Percentiles rank a stretch among this genome's conserved stretches.
These are phyloP conservation scores for Botrylloides violaceus DNA, from an alignment of 23 tunicate species.

Conservation along the genomic window DNA sequence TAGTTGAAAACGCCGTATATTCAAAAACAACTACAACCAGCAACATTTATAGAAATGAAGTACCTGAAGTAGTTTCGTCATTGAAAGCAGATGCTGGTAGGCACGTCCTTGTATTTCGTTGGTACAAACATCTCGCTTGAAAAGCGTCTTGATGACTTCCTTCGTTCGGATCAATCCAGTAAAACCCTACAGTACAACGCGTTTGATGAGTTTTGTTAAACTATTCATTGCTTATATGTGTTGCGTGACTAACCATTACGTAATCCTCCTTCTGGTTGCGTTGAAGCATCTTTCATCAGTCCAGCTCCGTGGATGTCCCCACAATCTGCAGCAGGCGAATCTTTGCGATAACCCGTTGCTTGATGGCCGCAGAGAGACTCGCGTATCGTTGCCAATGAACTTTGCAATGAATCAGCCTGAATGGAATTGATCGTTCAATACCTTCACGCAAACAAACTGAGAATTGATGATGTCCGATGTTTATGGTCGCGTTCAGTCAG, in stretches of 20 bases:
- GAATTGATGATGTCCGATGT: too few species aligned
- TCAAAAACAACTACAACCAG: too few species aligned
- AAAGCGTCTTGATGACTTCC: slow-evolving; percentile 82
- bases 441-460: too few species aligned
- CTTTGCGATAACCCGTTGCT: neutral
- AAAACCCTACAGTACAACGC: slow-evolving; percentile 35
- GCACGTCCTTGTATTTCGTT: neutral
- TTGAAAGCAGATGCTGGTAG: slow-evolving; percentile 4
- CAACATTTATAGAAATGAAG: too few species aligned
- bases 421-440: too few species aligned
- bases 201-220: neutral
- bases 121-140: slow-evolving; percentile 48
- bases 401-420: too few species aligned
- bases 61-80: neutral
- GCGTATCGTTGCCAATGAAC: too few species aligned
- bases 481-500: too few species aligned
- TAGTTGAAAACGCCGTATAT: too few species aligned
- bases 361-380: neutral
- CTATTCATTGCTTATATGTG: neutral
- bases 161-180: slow-evolving; percentile 99
- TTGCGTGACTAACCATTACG: neutral
- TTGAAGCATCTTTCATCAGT: neutral
- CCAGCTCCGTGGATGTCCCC: neutral
- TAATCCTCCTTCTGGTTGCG: neutral
- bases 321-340: neutral